Conservation (phyloP, 1,140 invertebrate species). For the Brachionus koreanus region DNA sequence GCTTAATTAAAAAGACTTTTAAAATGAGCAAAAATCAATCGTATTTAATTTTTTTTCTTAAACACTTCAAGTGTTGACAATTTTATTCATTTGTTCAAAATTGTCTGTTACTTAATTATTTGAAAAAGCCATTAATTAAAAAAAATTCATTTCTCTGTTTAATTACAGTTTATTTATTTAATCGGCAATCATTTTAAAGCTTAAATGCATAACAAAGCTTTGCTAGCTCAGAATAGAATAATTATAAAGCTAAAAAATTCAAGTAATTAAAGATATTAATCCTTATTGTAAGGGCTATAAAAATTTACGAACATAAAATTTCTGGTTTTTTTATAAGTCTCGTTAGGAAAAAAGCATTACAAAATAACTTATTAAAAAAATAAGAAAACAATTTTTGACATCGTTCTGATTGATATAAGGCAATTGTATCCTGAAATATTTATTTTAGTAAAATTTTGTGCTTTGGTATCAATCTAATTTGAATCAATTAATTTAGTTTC, state of each 20-base stretch:
- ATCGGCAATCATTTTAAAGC: not conserved
- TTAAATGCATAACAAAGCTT: no score
- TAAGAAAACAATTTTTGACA: not conserved
- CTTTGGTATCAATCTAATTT: no score
- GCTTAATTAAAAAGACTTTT: not conserved
- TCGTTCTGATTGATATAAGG: not conserved
- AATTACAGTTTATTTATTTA: not conserved
- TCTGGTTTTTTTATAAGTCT: not conserved
- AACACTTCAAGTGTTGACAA: not conserved
- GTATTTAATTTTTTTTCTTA: not conserved
- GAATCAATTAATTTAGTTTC: no score
- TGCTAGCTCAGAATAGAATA: no score
- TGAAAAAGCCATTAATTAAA: not conserved
- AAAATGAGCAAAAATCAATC: not conserved
- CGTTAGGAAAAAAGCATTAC: not conserved
- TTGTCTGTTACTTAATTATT: not conserved
- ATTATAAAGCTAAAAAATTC: not conserved
- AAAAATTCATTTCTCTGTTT: not conserved
- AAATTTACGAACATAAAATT: not conserved
- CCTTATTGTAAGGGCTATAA: not conserved
- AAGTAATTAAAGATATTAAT: not conserved
- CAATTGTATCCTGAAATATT: not conserved
- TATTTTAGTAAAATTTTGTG: not conserved
- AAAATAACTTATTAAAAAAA: not conserved
- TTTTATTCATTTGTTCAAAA: not conserved